These are phyloP conservation scores for Cygnus olor DNA, from an alignment of 2,797 vertebrate genomes.

Conservation along the genomic window DNA sequence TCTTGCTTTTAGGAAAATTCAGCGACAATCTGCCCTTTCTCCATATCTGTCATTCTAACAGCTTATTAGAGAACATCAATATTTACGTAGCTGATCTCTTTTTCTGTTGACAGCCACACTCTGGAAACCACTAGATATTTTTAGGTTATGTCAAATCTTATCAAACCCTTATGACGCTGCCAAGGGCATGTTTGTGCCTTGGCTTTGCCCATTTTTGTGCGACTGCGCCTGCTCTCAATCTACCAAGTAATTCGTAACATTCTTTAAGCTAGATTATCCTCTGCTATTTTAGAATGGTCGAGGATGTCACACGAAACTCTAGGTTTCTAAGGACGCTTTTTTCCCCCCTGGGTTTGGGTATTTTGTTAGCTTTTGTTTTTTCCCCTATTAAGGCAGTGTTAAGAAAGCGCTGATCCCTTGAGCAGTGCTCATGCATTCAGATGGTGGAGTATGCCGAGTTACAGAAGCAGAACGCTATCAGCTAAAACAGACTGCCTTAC, in stretches of 20 bases:
- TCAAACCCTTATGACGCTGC: not conserved
- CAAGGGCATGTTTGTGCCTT: not conserved
- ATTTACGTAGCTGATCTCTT: not conserved
- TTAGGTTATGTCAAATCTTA: constrained; percentile 13
- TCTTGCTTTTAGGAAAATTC: not conserved
- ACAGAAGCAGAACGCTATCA: not conserved
- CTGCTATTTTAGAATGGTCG: not conserved
- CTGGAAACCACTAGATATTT: constrained; percentile 14
- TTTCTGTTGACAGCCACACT: not conserved
- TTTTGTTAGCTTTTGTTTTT: not conserved
- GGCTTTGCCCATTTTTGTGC: constrained; percentile 4
- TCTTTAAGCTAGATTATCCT: constrained; percentile 13
- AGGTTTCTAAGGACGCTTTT: not conserved
- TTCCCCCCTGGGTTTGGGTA: not conserved
- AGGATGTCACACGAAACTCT: not conserved
- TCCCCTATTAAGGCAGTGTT: not conserved
- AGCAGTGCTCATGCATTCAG: not conserved
- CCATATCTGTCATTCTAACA: not conserved
- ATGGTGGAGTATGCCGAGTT: not conserved
- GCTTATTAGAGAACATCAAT: constrained; percentile 5
- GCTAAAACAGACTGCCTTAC: not conserved
- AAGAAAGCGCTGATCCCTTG: not conserved
- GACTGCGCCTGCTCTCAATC: not conserved
- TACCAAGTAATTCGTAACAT: not conserved
- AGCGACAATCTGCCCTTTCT: not conserved